A percentile compares a stretch with the other conserved stretches of the same genome.
Conservation (phyloP, 2,888 invertebrate species). For the Eudasyphora cyanicolor region DNA sequence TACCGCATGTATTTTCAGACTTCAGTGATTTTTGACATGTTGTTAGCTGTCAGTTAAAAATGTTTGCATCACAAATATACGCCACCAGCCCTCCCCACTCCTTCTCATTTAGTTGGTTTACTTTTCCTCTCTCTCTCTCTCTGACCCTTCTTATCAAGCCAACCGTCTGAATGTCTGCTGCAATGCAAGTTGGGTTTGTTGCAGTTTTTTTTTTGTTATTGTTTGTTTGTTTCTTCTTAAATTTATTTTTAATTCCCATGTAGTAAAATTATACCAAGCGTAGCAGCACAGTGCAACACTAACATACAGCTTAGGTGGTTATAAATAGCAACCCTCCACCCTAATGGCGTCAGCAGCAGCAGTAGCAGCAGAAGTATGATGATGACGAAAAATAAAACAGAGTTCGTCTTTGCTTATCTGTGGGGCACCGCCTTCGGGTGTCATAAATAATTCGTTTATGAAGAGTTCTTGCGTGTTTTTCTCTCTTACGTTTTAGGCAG, state of each 20-base stretch:
- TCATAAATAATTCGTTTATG: background rate
- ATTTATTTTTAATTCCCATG: conserved; percentile 20
- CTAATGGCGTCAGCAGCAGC: no score
- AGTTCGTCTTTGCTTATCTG: background rate
- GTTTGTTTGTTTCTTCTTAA: background rate
- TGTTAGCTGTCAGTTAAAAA: conserved; percentile 65
- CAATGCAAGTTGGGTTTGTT: background rate
- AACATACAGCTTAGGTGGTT: background rate
- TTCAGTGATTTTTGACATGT: conserved; percentile 66
- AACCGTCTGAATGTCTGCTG: background rate
- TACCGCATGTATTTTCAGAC: conserved; percentile 61
- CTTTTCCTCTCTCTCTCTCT: background rate
- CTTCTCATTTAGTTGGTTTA: background rate
- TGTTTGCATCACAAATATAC: conserved; percentile 58
- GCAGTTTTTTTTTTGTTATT: background rate
- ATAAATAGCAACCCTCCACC: no score
- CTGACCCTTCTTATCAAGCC: background rate
- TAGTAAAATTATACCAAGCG: conserved; percentile 9
- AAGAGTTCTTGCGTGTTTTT: background rate
- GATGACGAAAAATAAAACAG: no score
- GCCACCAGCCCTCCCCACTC: background rate
- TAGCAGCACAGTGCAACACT: background rate
- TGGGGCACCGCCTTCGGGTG: background rate
- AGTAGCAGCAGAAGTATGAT: no score
- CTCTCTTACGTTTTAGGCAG: background rate